Conservation (phyloP, 2,888 invertebrate species). For the Heteromurus nitidus region DNA sequence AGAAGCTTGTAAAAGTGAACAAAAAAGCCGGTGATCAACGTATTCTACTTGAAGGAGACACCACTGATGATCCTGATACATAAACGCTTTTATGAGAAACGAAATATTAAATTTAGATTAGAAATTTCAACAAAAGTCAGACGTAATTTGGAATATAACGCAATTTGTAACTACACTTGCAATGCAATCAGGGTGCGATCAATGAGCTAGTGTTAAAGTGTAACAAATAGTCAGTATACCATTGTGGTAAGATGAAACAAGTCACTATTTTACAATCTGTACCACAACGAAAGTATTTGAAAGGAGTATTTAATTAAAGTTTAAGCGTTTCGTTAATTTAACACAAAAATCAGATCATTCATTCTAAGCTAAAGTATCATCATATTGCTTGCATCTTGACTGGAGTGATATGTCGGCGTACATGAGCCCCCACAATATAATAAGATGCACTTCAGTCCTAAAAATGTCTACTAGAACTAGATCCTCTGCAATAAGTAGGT, state of each 20-base stretch:
- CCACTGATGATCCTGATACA: conserved; percentile 72
- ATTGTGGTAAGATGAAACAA: not conserved
- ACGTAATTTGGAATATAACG: not conserved
- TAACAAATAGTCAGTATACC: conserved; percentile 1
- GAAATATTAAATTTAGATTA: no score
- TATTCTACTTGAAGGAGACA: conserved; percentile 72
- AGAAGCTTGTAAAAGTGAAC: conserved; percentile 64
- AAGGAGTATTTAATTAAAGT: not conserved
- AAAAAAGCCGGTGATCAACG: conserved; percentile 68
- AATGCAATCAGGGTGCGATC: conserved; percentile 40
- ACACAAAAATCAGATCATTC: not conserved
- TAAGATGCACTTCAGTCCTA: conserved; percentile 68
- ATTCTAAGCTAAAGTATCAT: conserved; percentile 10
- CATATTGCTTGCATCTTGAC: conserved; percentile 65
- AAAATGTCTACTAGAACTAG: conserved; percentile 68
- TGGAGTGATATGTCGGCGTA: conserved; percentile 60
- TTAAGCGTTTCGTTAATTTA: not conserved
- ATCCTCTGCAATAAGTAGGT: conserved; percentile 59
- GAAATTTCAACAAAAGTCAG: no score
- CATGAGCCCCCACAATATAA: conserved; percentile 68
- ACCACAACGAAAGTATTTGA: not conserved
- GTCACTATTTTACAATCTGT: not conserved
- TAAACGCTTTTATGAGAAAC: no score
- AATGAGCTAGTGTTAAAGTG: conserved; percentile 32
- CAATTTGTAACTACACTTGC: not conserved